Percentiles rank a stretch among this genome's conserved stretches.
These are phyloP conservation scores for Trichopoda pennipes DNA, from an alignment of 2,888 invertebrate genomes.

Conservation along the genomic window DNA sequence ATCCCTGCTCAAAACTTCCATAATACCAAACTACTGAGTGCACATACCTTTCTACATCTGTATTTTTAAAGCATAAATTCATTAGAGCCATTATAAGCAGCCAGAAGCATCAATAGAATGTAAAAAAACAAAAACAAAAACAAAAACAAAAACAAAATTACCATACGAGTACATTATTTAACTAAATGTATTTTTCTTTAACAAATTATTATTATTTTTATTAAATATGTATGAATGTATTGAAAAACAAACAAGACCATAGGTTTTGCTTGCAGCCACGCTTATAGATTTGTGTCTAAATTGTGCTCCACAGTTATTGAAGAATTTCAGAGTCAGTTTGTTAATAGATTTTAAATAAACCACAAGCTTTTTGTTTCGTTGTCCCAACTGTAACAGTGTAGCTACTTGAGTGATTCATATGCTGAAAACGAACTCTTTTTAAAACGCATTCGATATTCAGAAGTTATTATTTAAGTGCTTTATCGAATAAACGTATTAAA, in stretches of 20 bases:
- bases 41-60: background rate
- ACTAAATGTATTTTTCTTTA: conserved; percentile 1
- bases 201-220: background rate
- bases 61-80: conserved; percentile 14
- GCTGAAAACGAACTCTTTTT: background rate
- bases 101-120: conserved; percentile 45
- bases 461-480: conserved; percentile 5
- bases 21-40: background rate
- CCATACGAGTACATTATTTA: conserved; percentile 37
- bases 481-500: conserved; percentile 9
- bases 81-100: conserved; percentile 38
- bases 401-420: conserved; percentile 10
- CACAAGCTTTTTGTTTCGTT: conserved; percentile 33
- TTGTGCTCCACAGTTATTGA: conserved; percentile 37
- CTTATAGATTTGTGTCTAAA: background rate
- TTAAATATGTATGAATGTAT: background rate
- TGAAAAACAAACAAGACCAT: background rate
- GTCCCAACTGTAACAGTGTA: conserved; percentile 8
- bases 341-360: conserved; percentile 43
- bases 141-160: conserved; percentile 24
- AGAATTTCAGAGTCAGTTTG: conserved; percentile 53
- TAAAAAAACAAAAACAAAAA: conserved; percentile 1
- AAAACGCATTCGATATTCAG: conserved; percentile 19
- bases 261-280: background rate
- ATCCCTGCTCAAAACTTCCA: background rate